Base-by-base conservation (phyloP, 1,140 invertebrate species). In the Spodoptera frugiperda region DNA sequence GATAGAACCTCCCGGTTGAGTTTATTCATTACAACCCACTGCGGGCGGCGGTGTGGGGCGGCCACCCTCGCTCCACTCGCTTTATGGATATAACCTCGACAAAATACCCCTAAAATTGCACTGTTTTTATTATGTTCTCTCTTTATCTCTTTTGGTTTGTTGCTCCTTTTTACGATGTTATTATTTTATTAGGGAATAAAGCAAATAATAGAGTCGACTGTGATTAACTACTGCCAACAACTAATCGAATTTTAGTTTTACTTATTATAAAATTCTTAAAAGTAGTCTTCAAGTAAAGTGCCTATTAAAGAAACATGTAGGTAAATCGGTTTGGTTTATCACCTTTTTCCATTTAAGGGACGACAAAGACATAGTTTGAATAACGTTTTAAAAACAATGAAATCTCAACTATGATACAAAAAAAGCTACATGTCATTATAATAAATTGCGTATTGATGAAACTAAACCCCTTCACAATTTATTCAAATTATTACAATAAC, bases 81-180 rank as follows among this genome's bases (percentile, higher is more conserved):
- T 92, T 93, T 94, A 94, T 94, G 89, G 91, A 92, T 92, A 94
- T 93, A 94, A 94, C 92, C 92, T 92, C 92, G 91, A 93, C 92
- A 94, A 92, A 93, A 93, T 93, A 92, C 91, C 91, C 91, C 90
- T 93, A 92, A 93, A 94, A 94, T 94, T 94, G 91, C 91, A 93
- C 87, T 94, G 91, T 93, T 94, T 94, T 94, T 93, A 92, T 94
- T 92, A 91, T 87, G 87, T 89, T 91, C 87, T 88, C 87, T 90
- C 90, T 92, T 91, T 93, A 92, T 93, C 88, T 93, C 87, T 92
- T 91, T 93, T 88, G 91, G 90, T 94, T 91, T 91, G 88, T 92
- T 92, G 88, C 88, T 83, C 80, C 83, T 88, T 90, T 89, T 91
- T 91, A 91, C 86, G 86, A 85, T 82, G 86, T 93, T 92, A 90